Evolutionary conservation across 2,113 vertebrate genomes (phyloP).

Genomic region (Sminthopsis crassicaudata): DNA sequence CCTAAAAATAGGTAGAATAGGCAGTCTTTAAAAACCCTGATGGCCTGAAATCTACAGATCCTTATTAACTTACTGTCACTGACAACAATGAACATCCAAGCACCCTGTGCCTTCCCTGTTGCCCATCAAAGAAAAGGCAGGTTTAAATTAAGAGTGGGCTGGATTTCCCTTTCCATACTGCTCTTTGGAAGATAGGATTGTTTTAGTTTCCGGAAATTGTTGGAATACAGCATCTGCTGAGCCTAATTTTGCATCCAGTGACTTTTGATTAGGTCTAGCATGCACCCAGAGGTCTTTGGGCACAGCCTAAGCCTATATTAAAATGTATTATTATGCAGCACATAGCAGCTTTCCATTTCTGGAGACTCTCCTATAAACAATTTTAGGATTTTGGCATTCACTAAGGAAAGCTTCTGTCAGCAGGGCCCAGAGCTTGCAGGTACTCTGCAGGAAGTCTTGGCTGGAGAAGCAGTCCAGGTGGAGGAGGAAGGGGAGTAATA

Average conservation of each 20-base stretch:
- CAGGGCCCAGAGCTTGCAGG: neutral
- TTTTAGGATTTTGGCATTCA: slow-evolving; percentile 37
- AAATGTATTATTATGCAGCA: slow-evolving; percentile 36
- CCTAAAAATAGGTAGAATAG: neutral
- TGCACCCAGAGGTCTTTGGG: neutral
- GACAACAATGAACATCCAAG: neutral
- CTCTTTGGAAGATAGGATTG: neutral
- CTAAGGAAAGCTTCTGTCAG: slow-evolving; percentile 23
- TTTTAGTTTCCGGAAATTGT: neutral
- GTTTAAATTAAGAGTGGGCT: neutral
- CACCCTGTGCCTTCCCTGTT: neutral
- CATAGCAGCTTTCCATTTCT: slow-evolving; percentile 33
- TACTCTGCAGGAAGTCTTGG: neutral
- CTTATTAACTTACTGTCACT: neutral
- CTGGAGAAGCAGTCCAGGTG: neutral
- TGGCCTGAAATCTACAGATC: neutral
- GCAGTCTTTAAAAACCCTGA: neutral
- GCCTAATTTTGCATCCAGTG: slow-evolving; percentile 13
- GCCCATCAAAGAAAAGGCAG: slow-evolving; percentile 9
- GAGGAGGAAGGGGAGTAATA: neutral
- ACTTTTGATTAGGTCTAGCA: slow-evolving; percentile 9
- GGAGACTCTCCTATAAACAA: neutral
- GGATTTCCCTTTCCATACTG: neutral
- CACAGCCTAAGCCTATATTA: neutral
- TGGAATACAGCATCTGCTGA: neutral